Conservation (phyloP, 2,113 vertebrate species). For the Lepus timidus region DNA sequence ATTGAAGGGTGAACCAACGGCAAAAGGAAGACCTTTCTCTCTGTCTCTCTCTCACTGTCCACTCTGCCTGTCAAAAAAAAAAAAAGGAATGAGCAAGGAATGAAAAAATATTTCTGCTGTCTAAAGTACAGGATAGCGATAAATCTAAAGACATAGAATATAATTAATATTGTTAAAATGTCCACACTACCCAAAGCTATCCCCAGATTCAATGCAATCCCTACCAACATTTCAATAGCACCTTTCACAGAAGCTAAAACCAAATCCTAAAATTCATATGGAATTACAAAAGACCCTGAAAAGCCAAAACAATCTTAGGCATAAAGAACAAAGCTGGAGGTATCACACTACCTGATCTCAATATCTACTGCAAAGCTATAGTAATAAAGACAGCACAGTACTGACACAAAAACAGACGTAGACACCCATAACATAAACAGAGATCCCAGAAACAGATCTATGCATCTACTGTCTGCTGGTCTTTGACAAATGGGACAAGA, state of each 20-base stretch:
- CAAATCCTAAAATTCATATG: not conserved
- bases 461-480: not conserved
- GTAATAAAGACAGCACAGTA: not conserved
- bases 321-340: not conserved
- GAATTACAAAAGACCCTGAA: not conserved
- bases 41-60: no score
- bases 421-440: not conserved
- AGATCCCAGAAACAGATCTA: not conserved
- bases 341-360: not conserved
- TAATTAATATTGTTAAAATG: not conserved
- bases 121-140: not conserved
- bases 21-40: no score
- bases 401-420: not conserved
- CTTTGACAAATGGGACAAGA: not conserved
- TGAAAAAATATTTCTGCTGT: not conserved
- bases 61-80: no score
- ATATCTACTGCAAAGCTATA: not conserved
- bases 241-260: not conserved
- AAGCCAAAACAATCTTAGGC: not conserved
- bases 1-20: no score
- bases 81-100: not conserved
- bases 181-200: not conserved
- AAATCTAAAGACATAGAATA: not conserved
- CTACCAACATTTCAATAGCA: not conserved
- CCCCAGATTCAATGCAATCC: not conserved